A percentile compares a stretch with the other conserved stretches of the same genome.
Conservation (phyloP, 2,113 vertebrate species). For the Cepphus grylle region DNA sequence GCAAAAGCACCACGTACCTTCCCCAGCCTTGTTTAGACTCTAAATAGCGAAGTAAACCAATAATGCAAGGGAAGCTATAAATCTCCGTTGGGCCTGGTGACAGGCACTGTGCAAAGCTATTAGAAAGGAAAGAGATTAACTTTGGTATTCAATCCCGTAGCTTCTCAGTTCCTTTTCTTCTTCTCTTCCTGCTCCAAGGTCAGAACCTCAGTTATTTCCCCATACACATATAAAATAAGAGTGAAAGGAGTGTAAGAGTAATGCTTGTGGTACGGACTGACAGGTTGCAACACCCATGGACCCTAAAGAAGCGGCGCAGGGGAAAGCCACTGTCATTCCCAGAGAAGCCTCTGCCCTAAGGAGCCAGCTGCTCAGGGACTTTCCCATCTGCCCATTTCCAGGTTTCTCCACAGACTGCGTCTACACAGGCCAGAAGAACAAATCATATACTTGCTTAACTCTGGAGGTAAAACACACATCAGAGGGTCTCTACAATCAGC, state of each 20-base stretch:
- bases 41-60: constrained; percentile 56
- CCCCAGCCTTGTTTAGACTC: constrained; percentile 36
- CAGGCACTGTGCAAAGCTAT: constrained; percentile 26
- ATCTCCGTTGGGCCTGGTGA: constrained; percentile 34
- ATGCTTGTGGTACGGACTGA: neutral
- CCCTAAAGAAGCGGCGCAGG: rapidly evolving
- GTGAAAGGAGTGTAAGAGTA: too few relatives aligned
- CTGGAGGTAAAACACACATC: neutral
- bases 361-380: neutral
- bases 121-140: constrained; percentile 44
- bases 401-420: neutral
- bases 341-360: neutral
- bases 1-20: neutral
- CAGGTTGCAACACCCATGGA: neutral
- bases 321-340: neutral
- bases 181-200: neutral
- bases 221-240: too few relatives aligned
- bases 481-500: neutral
- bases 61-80: constrained; percentile 42
- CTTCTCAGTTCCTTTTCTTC: neutral
- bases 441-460: neutral
- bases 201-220: neutral
- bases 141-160: neutral
- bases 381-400: neutral
- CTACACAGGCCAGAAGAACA: neutral